A percentile compares a stretch with the other conserved stretches of the same genome.
Conservation (phyloP, 2,797 vertebrate genomes). For the Cuculus canorus region DNA sequence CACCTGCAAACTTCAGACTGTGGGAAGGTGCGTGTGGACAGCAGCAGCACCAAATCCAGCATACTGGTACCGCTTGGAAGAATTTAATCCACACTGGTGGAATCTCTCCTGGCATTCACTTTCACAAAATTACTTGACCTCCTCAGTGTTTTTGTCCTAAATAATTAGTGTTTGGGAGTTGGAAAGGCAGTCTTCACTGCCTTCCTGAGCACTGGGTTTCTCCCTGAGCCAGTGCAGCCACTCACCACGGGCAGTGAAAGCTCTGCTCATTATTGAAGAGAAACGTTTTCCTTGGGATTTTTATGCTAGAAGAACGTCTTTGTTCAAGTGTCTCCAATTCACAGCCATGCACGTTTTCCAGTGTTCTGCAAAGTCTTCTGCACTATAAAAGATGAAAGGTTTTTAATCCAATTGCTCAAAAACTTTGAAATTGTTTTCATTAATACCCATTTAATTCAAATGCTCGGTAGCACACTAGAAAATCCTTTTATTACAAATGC, state of each 20-base stretch:
- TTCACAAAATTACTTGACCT: neutral
- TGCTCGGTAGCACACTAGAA: neutral
- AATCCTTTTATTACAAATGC: slow-evolving; percentile 5
- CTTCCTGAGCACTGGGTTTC: neutral
- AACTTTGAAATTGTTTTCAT: slow-evolving; percentile 4
- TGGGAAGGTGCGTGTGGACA: neutral
- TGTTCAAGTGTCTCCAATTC: neutral
- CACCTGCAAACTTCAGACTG: rapidly evolving
- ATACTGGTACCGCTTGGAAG: neutral
- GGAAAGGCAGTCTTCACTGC: neutral
- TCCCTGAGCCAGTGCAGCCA: neutral
- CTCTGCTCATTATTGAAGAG: neutral
- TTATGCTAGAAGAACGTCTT: neutral
- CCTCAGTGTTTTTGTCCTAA: neutral
- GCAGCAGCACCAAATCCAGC: neutral
- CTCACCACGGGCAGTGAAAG: neutral
- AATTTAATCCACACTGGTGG: neutral
- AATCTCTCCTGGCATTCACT: neutral
- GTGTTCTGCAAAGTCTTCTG: neutral
- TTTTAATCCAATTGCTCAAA: slow-evolving; percentile 15
- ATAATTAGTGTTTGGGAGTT: neutral
- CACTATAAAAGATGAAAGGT: neutral
- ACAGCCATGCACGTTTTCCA: rapidly evolving
- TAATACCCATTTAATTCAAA: neutral
- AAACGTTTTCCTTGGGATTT: neutral